Conservation (phyloP, 35 echinoderm and acorn worm genomes). For the Apostichopus parvimensis region DNA sequence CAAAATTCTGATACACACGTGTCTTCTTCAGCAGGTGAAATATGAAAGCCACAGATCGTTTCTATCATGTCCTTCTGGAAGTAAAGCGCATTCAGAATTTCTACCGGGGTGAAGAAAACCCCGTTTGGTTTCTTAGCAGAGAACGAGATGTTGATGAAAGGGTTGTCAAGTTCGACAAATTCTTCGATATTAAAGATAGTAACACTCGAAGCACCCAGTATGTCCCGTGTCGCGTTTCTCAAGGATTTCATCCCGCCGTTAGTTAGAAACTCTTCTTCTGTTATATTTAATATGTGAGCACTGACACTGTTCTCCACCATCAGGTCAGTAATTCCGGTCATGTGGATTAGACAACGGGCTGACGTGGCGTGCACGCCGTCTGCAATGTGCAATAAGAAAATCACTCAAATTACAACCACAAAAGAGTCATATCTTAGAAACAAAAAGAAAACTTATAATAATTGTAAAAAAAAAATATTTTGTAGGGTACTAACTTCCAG, state of each 20-base stretch:
- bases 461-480: too few species aligned
- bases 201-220: constrained; percentile 62
- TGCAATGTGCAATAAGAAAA: background rate
- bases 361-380: constrained; percentile 75
- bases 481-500: too few species aligned
- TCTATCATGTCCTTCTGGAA: constrained; percentile 77
- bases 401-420: too few species aligned
- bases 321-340: constrained; percentile 63
- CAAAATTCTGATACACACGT: constrained; percentile 72
- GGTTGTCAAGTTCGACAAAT: constrained; percentile 31
- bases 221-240: constrained; percentile 51
- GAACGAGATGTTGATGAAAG: constrained; percentile 74
- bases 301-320: constrained; percentile 81
- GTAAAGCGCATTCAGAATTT: constrained; percentile 77
- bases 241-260: constrained; percentile 46
- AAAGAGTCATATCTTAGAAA: too few species aligned
- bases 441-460: too few species aligned
- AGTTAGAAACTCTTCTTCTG: constrained; percentile 70
- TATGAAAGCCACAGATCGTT: constrained; percentile 60
- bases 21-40: constrained; percentile 81
- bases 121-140: constrained; percentile 59
- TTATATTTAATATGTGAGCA: constrained; percentile 63
- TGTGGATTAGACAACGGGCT: constrained; percentile 64
- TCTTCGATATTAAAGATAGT: constrained; percentile 89
- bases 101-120: constrained; percentile 62